Conservation (phyloP, 1,140 invertebrate genomes). For the Bactericera cockerelli region DNA sequence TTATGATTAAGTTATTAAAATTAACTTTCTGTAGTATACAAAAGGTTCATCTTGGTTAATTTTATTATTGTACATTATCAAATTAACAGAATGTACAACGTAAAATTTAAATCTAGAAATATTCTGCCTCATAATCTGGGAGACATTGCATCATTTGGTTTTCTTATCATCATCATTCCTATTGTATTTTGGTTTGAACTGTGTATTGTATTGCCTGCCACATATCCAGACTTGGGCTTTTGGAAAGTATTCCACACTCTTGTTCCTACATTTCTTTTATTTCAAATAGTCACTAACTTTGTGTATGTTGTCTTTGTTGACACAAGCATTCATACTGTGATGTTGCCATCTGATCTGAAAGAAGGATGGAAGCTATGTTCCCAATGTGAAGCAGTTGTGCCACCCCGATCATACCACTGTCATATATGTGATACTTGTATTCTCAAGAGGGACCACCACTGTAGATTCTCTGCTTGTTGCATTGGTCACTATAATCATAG, state of each 20-base stretch:
- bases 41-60: too few species aligned
- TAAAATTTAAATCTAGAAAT: conserved; percentile 22
- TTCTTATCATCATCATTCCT: conserved; percentile 39
- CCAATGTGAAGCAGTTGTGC: conserved; percentile 56
- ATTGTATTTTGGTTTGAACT: conserved; percentile 48
- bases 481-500: conserved; percentile 78
- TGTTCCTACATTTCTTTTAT: conserved; percentile 48
- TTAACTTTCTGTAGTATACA: too few species aligned
- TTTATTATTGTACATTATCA: too few species aligned
- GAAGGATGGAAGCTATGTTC: conserved; percentile 61
- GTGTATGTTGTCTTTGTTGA: conserved; percentile 53
- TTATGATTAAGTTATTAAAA: too few species aligned
- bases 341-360: conserved; percentile 28
- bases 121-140: conserved; percentile 33
- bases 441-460: conserved; percentile 87
- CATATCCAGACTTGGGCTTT: conserved; percentile 31
- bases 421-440: conserved; percentile 62
- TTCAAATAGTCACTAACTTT: conserved; percentile 60
- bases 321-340: conserved; percentile 43
- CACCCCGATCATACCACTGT: conserved; percentile 86
- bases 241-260: conserved; percentile 43
- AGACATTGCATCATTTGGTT: conserved; percentile 35
- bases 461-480: conserved; percentile 77
- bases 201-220: conserved; percentile 43
- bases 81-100: background rate